Evolutionary conservation across 64 coral and sea anemone genomes (phyloP), one percentile per base, ranked within the genome.

Genomic region (Montipora capricornis): DNA sequence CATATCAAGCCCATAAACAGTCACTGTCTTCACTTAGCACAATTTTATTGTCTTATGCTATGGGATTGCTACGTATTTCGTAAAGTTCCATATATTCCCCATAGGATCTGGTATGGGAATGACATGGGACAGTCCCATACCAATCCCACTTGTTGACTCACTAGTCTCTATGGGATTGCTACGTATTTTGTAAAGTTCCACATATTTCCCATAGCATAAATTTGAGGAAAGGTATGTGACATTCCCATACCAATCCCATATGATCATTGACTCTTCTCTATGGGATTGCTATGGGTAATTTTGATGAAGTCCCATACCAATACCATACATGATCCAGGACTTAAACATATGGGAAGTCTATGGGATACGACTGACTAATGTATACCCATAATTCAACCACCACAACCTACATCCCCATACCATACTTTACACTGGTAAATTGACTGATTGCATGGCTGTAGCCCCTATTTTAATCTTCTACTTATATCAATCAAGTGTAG

Each of bases 91-190:
- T 78, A 78, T 50, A 49, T 78, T 78, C 76, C 76, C 76, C 46
- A 78, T 78, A 78, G 76, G 29, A 29, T 29, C 29, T 90, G 58
- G 60, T 62, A 78, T 89, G 87, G 22, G 29, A 24, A 52, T 77
- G 48, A 78, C 77, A 89, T 89, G 22, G 75, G 87, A 64, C 26
- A 62, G 47, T 79, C 76, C 89, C 89, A 90, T 90, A 90, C 52
- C 59, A 81, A 61, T 70, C 50, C 74, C 87, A 78, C 77, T 78
- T 49, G 58, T 58, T 24, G 9, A 79, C 60, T 49, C 51, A 44
- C 75, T 75, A 79, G 68, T 67, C 53, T 20, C 88, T 91, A 82
- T 91, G 78, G 89, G 89, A 91, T 82, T 91, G 60, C 89, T 91
- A 91, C 78, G 78, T 29, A 29, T 29, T 29, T 29, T 29, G 29